Evolutionary conservation across 2,113 vertebrate species (phyloP).

Genomic region (Sylvilagus bachmani): DNA sequence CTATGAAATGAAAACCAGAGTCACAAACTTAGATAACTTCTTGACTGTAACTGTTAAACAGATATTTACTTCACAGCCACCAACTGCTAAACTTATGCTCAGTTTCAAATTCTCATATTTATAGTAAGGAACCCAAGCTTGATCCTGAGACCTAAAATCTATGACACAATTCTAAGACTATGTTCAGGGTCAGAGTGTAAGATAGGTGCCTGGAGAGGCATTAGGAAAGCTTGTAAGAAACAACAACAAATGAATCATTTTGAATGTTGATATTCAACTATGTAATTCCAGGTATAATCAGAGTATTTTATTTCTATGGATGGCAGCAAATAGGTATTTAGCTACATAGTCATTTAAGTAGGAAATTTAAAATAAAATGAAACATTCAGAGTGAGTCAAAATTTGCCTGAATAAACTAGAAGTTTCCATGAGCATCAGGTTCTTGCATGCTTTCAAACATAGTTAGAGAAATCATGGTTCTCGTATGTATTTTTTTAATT

Average conservation of each 20-base stretch:
- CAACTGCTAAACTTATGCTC: not conserved
- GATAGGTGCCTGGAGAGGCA: not conserved
- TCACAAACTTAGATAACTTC: not conserved
- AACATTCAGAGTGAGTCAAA: not conserved
- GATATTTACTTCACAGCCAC: constrained; percentile 30
- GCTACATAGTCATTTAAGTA: not conserved
- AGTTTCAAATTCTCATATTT: not conserved
- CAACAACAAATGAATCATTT: not conserved
- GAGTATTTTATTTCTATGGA: not conserved
- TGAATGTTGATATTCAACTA: not conserved
- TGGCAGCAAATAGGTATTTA: constrained; percentile 60
- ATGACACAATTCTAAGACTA: not conserved
- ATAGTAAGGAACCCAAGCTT: not conserved
- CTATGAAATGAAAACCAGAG: not conserved
- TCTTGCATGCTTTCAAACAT: not conserved
- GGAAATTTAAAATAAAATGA: constrained; percentile 61
- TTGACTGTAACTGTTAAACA: not conserved
- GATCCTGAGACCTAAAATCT: not conserved
- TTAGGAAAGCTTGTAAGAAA: constrained; percentile 31
- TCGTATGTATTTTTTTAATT: not conserved
- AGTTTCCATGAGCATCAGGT: not conserved
- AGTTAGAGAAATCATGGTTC: not conserved
- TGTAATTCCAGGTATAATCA: not conserved
- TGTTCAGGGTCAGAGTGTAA: not conserved
- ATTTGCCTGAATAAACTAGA: constrained; percentile 15